Evolutionary conservation across 2,113 vertebrate genomes (phyloP).

Genomic region (Strigops habroptila): DNA sequence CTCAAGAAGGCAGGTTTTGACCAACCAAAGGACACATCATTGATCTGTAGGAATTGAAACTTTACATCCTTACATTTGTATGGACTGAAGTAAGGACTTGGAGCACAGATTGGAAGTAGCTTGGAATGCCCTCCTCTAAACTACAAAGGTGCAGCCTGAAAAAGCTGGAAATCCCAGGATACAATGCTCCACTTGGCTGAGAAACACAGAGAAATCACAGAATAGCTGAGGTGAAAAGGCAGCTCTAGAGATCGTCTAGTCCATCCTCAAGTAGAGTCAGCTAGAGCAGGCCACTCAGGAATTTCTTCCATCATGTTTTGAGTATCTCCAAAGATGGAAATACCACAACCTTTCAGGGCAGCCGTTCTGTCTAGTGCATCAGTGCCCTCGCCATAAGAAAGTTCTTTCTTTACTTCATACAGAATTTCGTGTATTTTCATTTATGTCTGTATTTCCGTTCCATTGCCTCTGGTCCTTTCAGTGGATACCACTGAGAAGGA

Average conservation of each 20-base stretch:
- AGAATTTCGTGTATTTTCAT: background rate
- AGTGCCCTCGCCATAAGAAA: background rate
- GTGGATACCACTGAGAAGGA: background rate
- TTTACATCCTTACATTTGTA: background rate
- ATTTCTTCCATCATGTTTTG: background rate
- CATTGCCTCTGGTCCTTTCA: background rate
- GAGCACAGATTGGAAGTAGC: background rate
- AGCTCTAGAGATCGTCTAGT: background rate
- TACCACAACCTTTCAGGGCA: background rate
- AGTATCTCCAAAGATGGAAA: background rate
- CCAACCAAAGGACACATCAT: accelerated
- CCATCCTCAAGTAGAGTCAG: background rate
- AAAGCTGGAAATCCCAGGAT: background rate
- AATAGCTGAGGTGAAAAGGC: background rate
- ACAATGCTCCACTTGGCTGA: background rate
- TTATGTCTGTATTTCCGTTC: background rate
- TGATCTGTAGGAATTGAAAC: background rate
- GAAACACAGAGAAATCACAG: background rate
- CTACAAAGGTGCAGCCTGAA: background rate
- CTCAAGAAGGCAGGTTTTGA: background rate
- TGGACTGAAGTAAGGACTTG: background rate
- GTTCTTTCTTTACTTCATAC: background rate
- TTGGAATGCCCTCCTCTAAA: background rate
- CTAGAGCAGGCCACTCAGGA: background rate
- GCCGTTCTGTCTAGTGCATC: background rate